phyloP scores from a whole-genome alignment of 2,797 vertebrate genomes.

The Squalus acanthias region DNA sequence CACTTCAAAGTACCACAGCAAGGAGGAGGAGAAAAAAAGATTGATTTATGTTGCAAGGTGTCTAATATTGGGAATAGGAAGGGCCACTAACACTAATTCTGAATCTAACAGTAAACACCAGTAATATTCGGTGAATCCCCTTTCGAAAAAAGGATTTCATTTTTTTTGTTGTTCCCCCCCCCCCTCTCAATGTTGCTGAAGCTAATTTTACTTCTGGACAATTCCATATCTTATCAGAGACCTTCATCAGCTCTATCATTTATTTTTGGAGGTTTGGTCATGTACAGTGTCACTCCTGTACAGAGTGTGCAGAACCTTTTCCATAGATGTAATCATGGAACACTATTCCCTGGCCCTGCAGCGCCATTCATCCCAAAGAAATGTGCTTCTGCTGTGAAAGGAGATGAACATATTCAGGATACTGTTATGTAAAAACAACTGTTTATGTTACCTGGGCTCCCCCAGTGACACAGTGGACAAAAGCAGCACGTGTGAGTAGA shows the following conservation, averaged over 20 bases:
- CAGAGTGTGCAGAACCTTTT: neutral
- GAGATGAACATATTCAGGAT: neutral
- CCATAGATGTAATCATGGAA: neutral
- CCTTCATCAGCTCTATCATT: neutral
- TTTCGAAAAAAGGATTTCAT: neutral
- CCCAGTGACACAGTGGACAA: neutral
- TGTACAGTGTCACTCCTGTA: neutral
- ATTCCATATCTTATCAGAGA: neutral
- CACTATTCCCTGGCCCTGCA: neutral
- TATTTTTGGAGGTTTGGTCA: neutral
- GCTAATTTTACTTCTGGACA: neutral
- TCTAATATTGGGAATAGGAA: neutral
- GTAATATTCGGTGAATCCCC: neutral
- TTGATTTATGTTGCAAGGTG: neutral
- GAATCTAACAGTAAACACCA: neutral
- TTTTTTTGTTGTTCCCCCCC: neutral
- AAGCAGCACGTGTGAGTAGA: neutral
- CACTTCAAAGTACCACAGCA: neutral
- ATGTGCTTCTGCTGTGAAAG: neutral
- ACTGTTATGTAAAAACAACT: neutral
- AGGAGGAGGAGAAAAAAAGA: too few species aligned
- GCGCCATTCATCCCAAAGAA: neutral
- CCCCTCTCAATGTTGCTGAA: neutral
- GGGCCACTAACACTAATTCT: neutral
- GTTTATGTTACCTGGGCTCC: neutral